phyloP scores from a whole-genome alignment of 2,888 invertebrate genomes.

The Apantesis nais region DNA sequence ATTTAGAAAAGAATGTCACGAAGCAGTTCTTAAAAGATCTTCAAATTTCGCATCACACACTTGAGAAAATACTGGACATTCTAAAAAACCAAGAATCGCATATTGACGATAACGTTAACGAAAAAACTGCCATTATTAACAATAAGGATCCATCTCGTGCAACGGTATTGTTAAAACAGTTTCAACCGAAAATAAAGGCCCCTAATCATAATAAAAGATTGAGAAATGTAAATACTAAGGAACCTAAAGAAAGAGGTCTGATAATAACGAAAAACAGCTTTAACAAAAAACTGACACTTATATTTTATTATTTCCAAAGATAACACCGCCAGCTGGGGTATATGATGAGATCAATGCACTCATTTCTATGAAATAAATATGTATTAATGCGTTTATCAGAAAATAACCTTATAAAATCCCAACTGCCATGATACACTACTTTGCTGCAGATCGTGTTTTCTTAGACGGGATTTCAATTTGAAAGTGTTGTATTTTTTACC shows the following conservation, averaged over 20 bases:
- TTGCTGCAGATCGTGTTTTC: no score
- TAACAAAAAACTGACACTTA: background rate
- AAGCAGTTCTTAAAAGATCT: background rate
- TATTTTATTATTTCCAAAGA: no score
- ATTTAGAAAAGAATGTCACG: background rate
- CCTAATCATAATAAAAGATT: background rate
- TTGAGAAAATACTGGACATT: background rate
- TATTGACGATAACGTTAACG: background rate
- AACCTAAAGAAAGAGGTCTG: background rate
- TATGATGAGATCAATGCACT: no score
- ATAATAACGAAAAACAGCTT: background rate
- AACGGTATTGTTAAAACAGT: background rate
- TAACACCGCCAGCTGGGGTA: no score
- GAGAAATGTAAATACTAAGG: no score
- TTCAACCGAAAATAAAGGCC: background rate
- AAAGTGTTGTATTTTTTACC: no score
- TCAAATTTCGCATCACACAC: background rate
- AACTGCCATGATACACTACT: no score
- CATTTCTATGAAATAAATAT: no score
- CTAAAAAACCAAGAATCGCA: conserved; percentile 16
- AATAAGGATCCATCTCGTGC: background rate
- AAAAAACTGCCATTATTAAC: background rate
- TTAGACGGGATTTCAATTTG: no score
- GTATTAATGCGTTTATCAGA: no score
- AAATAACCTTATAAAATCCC: no score